These are phyloP conservation scores for Anarhynchus alexandrinus DNA, from an alignment of 2,113 vertebrate species.

Conservation along the genomic window DNA sequence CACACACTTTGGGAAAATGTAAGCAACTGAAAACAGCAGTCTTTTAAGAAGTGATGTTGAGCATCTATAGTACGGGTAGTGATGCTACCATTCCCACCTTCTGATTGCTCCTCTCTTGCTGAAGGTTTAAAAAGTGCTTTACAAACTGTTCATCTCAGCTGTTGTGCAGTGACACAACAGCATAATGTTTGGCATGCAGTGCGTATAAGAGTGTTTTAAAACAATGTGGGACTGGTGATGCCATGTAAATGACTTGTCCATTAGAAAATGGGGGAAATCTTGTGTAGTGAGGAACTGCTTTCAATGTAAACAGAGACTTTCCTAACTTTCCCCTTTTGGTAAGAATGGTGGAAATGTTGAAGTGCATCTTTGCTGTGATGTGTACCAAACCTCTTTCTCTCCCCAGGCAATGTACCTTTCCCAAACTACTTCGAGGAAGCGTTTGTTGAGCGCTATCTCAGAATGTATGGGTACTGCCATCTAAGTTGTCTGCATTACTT, in stretches of 20 bases:
- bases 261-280: background rate
- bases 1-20: background rate
- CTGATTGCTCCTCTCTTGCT: background rate
- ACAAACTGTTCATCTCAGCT: background rate
- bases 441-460: background rate
- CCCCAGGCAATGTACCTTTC: background rate
- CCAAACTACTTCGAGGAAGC: background rate
- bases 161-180: background rate
- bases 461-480: background rate
- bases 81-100: background rate
- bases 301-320: background rate
- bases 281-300: background rate
- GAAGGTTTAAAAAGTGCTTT: background rate
- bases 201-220: background rate
- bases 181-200: background rate
- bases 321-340: background rate
- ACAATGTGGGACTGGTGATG: background rate
- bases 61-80: accelerated
- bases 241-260: background rate
- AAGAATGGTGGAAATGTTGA: background rate
- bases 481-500: background rate
- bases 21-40: background rate
- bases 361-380: background rate
- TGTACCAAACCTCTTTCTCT: background rate
- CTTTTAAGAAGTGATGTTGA: background rate